These are phyloP conservation scores for Sebastes itinus DNA, from an alignment of 2,797 vertebrate genomes.

Conservation along the genomic window DNA sequence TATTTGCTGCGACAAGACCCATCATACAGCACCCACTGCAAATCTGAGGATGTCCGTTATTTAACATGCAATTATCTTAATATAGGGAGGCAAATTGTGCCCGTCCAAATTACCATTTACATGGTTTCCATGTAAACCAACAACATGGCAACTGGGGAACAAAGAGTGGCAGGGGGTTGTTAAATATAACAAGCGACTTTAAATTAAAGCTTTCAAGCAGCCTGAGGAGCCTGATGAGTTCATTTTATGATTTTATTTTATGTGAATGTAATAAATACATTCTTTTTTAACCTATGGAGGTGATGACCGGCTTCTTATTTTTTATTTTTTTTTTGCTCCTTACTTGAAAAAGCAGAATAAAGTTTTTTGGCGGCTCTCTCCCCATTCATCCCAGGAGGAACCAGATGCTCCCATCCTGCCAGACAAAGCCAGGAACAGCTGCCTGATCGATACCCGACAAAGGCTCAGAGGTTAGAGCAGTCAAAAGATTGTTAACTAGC, in stretches of 20 bases:
- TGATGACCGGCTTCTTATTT: not conserved
- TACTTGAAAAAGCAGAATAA: slow-evolving; percentile 40
- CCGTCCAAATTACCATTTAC: slow-evolving; percentile 55
- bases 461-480: slow-evolving; percentile 85
- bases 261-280: slow-evolving; percentile 3
- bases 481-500: slow-evolving; percentile 90
- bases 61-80: slow-evolving; percentile 78
- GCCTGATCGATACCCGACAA: slow-evolving; percentile 87
- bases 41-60: slow-evolving; percentile 66
- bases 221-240: not conserved
- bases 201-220: slow-evolving; percentile 46
- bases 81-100: slow-evolving; percentile 68
- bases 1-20: slow-evolving; percentile 59
- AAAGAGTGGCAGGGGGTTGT: slow-evolving; percentile 38
- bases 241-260: slow-evolving; percentile 24
- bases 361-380: slow-evolving; percentile 45
- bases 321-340: slow-evolving; percentile 40
- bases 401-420: slow-evolving; percentile 75
- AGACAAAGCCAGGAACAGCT: slow-evolving; percentile 84
- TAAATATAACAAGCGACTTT: slow-evolving; percentile 48
- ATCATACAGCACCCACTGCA: slow-evolving; percentile 49
- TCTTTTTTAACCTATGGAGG: not conserved
- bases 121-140: slow-evolving; percentile 62
- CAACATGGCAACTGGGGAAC: slow-evolving; percentile 51
- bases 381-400: slow-evolving; percentile 73